Evolutionary conservation across 2,113 vertebrate species (phyloP).

Genomic region (Eptatretus burgeri): DNA sequence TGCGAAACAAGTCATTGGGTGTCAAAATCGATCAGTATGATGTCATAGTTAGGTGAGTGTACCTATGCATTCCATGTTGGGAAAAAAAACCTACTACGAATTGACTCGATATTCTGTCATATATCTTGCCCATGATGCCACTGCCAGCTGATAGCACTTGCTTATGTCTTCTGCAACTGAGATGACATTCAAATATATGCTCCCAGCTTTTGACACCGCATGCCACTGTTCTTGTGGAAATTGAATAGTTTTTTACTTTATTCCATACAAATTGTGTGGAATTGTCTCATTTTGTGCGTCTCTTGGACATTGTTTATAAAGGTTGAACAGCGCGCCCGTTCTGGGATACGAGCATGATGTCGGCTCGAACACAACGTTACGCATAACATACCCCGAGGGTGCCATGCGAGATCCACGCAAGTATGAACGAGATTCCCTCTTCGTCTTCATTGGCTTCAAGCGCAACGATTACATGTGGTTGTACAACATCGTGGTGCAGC

Average conservation of each 20-base stretch:
- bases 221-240: no score
- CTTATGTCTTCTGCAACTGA: no score
- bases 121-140: no score
- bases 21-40: conserved; percentile 68
- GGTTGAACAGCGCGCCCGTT: conserved; percentile 68
- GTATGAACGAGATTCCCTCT: conserved; percentile 67
- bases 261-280: no score
- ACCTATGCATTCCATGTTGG: no score
- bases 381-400: conserved; percentile 91
- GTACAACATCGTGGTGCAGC: conserved; percentile 61
- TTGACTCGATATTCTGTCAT: no score
- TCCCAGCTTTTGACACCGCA: no score
- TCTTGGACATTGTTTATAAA: conserved; percentile 14
- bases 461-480: conserved; percentile 89
- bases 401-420: conserved; percentile 59
- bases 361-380: conserved; percentile 68
- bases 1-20: conserved; percentile 78
- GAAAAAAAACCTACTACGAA: no score
- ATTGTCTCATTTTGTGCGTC: no score
- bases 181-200: no score
- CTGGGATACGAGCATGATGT: conserved; percentile 58
- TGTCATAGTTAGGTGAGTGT: conserved; percentile 59
- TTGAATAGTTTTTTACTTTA: no score
- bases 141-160: no score
- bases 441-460: conserved; percentile 86